A percentile compares a stretch with the other conserved stretches of the same genome.
Conservation (phyloP, 2,888 invertebrate species). For the Lasioglossum oenotherae region DNA sequence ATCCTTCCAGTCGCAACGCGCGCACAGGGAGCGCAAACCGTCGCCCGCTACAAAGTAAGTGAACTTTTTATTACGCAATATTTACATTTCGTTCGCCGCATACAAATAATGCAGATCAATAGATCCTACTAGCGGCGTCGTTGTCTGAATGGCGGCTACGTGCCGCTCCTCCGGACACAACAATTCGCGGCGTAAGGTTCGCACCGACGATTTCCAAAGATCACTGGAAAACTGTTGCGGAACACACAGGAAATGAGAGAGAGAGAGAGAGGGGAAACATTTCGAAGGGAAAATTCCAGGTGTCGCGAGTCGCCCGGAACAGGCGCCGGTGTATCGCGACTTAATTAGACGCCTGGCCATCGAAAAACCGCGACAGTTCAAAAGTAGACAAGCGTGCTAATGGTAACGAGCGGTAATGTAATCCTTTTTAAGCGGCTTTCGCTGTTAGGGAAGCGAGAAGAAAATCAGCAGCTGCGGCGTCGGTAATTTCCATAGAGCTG, state of each 20-base stretch:
- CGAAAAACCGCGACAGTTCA: conserved; percentile 3
- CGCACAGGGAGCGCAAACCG: not conserved
- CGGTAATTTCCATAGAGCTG: not conserved
- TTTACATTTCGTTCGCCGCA: conserved; percentile 1
- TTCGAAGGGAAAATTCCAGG: not conserved
- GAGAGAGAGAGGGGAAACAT: not conserved
- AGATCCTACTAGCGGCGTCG: not conserved
- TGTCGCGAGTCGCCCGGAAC: not conserved
- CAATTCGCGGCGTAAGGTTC: not conserved
- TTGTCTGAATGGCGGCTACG: not conserved
- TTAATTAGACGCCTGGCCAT: conserved; percentile 1
- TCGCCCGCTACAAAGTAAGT: not conserved
- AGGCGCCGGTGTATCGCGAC: not conserved
- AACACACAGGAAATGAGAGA: not conserved
- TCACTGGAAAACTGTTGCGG: not conserved
- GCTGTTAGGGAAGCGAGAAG: not conserved
- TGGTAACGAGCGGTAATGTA: conserved; percentile 9
- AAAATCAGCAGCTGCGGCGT: not conserved
- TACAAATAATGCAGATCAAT: conserved; percentile 9
- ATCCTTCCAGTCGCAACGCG: not conserved
- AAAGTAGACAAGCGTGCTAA: conserved; percentile 11
- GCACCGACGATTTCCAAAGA: not conserved
- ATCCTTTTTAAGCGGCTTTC: conserved; percentile 13
- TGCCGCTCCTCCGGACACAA: not conserved
- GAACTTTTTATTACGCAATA: not conserved